These are phyloP conservation scores for Drosophila parabipectinata DNA, from an alignment of 1,140 invertebrate genomes.

Conservation along the genomic window DNA sequence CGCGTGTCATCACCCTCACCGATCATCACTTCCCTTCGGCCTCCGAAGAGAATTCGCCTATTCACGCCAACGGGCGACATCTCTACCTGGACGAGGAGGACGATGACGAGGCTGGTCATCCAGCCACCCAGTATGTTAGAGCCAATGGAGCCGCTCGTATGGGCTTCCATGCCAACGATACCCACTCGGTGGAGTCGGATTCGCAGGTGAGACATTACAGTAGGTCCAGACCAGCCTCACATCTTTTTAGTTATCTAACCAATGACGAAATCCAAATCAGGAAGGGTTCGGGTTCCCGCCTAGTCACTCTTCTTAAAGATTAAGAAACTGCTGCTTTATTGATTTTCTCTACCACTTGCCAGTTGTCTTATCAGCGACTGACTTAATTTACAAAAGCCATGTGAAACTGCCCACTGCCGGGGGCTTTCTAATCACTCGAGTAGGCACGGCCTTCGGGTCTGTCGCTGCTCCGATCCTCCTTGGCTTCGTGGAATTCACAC, in stretches of 20 bases:
- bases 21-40: conserved; percentile 91
- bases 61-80: conserved; percentile 53
- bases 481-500: neutral
- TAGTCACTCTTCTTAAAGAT: conserved; percentile 9
- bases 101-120: conserved; percentile 59
- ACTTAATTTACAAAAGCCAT: conserved; percentile 8
- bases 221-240: neutral
- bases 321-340: conserved; percentile 40
- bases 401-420: conserved; percentile 5
- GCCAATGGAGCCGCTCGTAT: conserved; percentile 71
- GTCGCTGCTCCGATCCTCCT: conserved; percentile 6
- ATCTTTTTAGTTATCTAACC: too few relatives aligned
- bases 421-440: conserved; percentile 43
- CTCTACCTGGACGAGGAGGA: conserved; percentile 58
- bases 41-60: conserved; percentile 86
- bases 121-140: conserved; percentile 73
- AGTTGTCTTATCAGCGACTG: conserved; percentile 24
- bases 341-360: neutral
- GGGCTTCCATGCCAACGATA: conserved; percentile 73
- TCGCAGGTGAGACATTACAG: conserved; percentile 67
- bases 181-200: conserved; percentile 78
- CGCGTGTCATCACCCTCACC: conserved; percentile 91
- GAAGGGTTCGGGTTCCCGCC: neutral
- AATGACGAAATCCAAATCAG: conserved; percentile 48
- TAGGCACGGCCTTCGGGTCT: neutral